Base-by-base conservation (phyloP, 1,140 invertebrate genomes). In the Anthonomus grandis region DNA sequence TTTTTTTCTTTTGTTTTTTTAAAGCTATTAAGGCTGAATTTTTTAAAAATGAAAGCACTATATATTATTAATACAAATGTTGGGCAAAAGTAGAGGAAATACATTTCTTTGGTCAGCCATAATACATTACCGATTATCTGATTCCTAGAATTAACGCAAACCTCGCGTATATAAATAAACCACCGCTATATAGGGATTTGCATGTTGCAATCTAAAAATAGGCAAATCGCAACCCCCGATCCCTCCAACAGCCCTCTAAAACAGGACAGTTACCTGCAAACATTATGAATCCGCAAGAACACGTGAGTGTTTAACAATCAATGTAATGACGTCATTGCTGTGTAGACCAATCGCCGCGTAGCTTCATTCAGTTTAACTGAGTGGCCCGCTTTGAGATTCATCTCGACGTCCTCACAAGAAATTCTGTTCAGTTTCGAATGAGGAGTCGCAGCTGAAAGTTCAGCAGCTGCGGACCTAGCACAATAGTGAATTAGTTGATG, bases 301-400 rank as follows among this genome's bases (percentile, higher is more conserved):
- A 72, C 70, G 71, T 72, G 70, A 70, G 64, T 48, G 63, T 60
- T 69, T 70, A 62, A 70, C 70, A 73, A 73, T 73, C 71, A 73
- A 73, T 73, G 67, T 70, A 65, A 70, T 75, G 73, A 75, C 74
- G 74, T 75, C 74, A 75, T 68, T 59, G 34, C 49, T 55, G 34
- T 58, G 55, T 51, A 55, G 55, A 64, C 74, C 74, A 75, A 75
- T 75, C 45, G 59, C 58, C 46, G 44, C 21, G 23, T 42, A 60
- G 64, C 60, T 71, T 68, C 74, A 75, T 75, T 75, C 74, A 75
- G 64, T 58, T 52, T 56, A 65, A 62, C 58, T 62, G 57, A 64
- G 59, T 57, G 60, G 60, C 59, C 62, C 60, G 63, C 62, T 67
- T 66, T 64, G 66, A 73, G 71, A 73, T 73, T 73, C 70, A 72